Conservation (phyloP, 2,113 vertebrate species). For the Prunella himalayana region DNA sequence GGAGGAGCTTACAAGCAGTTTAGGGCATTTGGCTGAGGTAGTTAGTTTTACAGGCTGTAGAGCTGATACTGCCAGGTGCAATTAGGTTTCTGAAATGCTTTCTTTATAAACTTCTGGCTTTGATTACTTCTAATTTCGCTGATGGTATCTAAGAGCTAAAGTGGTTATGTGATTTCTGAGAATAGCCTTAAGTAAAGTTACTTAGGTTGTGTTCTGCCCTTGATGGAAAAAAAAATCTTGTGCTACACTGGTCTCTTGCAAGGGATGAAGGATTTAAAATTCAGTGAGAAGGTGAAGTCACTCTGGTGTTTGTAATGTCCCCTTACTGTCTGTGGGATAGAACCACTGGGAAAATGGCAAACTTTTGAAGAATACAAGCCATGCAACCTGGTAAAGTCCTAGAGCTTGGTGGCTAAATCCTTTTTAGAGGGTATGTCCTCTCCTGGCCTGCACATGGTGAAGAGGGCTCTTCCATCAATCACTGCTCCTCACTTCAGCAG, state of each 20-base stretch:
- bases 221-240: background rate
- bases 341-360: background rate
- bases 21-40: background rate
- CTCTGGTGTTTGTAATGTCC: background rate
- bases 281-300: background rate
- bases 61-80: background rate
- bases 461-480: background rate
- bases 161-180: background rate
- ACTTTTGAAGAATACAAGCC: background rate
- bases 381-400: background rate
- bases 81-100: background rate
- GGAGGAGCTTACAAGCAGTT: background rate
- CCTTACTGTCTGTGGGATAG: background rate
- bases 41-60: background rate
- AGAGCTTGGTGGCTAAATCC: background rate
- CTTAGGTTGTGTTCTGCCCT: background rate
- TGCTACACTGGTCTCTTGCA: background rate
- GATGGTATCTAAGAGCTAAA: background rate
- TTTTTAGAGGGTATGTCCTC: background rate
- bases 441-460: background rate
- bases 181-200: background rate
- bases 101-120: background rate
- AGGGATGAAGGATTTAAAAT: background rate
- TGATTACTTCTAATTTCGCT: background rate
- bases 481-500: background rate